Evolutionary conservation across 2,888 invertebrate genomes (phyloP).

Genomic region (Acanthococcus lagerstroemiae): DNA sequence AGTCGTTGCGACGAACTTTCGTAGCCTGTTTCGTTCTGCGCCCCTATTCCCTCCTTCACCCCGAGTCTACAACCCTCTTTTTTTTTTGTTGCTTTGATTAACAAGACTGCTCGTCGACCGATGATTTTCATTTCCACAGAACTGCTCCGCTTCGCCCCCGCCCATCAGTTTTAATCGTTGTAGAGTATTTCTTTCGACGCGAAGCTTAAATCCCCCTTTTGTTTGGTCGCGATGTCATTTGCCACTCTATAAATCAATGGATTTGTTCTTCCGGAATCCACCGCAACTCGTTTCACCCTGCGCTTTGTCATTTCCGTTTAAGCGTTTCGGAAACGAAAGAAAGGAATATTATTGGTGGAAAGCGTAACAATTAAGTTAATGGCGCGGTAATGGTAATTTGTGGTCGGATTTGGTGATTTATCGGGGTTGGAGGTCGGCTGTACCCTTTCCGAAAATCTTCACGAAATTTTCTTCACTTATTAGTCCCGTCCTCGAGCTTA

Average conservation of each 20-base stretch:
- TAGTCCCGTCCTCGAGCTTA: no score
- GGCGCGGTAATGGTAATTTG: slow-evolving; percentile 27
- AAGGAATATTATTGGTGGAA: background rate
- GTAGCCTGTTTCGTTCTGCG: no score
- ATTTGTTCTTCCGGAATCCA: slow-evolving; percentile 17
- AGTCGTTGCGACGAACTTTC: no score
- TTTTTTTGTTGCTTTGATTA: no score
- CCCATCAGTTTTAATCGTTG: no score
- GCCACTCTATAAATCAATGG: slow-evolving; percentile 23
- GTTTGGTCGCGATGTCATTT: slow-evolving; percentile 14
- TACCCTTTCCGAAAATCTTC: background rate
- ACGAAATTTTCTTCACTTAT: background rate
- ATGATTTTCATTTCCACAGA: no score
- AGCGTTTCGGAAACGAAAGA: background rate
- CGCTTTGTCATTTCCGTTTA: slow-evolving; percentile 1
- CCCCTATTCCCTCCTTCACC: no score
- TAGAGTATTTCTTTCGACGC: no score
- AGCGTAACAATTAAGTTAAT: slow-evolving; percentile 23
- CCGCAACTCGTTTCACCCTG: background rate
- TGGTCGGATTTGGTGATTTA: slow-evolving; percentile 17
- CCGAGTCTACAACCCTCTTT: no score
- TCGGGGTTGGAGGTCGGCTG: background rate
- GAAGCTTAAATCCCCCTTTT: no score
- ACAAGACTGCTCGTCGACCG: no score
- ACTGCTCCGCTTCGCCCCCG: no score